Conservation (phyloP, 2,797 vertebrate species). For the Siniperca scherzeri region DNA sequence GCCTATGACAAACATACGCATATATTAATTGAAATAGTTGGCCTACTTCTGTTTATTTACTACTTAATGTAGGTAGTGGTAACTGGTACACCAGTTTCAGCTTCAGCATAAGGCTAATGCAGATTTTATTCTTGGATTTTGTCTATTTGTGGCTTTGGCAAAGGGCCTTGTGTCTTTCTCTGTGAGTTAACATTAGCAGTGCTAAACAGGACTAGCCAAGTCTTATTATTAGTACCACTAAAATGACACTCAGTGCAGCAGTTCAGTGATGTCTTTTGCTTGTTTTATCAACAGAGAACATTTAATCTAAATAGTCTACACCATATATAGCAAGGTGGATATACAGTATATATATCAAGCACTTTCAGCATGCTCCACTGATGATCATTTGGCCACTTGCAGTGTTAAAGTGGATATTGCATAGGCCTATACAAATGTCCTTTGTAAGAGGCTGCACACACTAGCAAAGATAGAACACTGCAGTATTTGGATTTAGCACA, state of each 20-base stretch:
- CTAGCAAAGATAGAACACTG: slow-evolving; percentile 70
- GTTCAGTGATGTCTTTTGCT: slow-evolving; percentile 13
- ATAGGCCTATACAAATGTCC: slow-evolving; percentile 46
- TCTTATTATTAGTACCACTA: slow-evolving; percentile 59
- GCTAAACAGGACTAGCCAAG: slow-evolving; percentile 45
- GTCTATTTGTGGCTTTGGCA: slow-evolving; percentile 61
- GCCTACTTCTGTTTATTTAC: slow-evolving; percentile 36
- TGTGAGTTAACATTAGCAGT: slow-evolving; percentile 52
- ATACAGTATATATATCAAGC: slow-evolving; percentile 10
- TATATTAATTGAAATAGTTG: slow-evolving; percentile 36
- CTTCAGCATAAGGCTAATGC: slow-evolving; percentile 18
- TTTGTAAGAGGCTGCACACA: slow-evolving; percentile 55
- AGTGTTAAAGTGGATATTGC: slow-evolving; percentile 45
- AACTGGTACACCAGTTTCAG: slow-evolving; percentile 16
- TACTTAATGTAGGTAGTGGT: slow-evolving; percentile 21
- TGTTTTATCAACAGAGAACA: slow-evolving; percentile 29
- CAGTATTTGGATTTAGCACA: slow-evolving; percentile 70
- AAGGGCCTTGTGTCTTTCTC: slow-evolving; percentile 38
- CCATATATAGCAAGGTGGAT: slow-evolving; percentile 23
- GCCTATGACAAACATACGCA: slow-evolving; percentile 35
- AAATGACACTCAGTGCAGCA: slow-evolving; percentile 39
- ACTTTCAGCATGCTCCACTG: slow-evolving; percentile 15
- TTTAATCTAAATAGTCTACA: slow-evolving; percentile 12
- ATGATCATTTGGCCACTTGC: slow-evolving; percentile 38
- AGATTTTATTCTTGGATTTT: slow-evolving; percentile 53